A percentile compares a stretch with the other conserved stretches of the same genome.
These are phyloP conservation scores for Lapara coniferarum DNA, from an alignment of 2,888 invertebrate genomes.

Conservation along the genomic window DNA sequence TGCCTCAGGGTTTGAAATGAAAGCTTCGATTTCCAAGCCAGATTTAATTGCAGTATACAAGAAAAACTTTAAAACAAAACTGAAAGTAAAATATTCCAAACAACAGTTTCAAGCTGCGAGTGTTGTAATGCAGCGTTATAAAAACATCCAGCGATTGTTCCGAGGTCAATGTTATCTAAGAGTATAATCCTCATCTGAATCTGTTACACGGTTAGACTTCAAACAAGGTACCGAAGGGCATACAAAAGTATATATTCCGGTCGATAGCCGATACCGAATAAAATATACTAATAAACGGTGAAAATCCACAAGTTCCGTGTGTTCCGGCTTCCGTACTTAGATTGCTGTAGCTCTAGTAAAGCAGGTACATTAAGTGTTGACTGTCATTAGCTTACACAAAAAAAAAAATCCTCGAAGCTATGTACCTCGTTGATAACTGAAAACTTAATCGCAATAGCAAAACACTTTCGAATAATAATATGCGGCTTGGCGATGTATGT, in stretches of 20 bases:
- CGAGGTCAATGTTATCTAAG: slow-evolving; percentile 1
- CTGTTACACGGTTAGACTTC: not conserved
- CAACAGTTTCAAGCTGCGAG: not conserved
- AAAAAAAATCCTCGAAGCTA: not conserved
- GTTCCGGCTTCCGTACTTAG: too few relatives aligned
- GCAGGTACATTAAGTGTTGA: too few relatives aligned
- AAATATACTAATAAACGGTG: too few relatives aligned
- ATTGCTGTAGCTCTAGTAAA: too few relatives aligned
- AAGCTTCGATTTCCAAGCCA: too few relatives aligned
- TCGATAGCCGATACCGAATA: too few relatives aligned
- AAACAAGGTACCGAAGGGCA: not conserved
- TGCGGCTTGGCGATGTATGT: not conserved
- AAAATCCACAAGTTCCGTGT: too few relatives aligned
- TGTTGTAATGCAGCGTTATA: not conserved
- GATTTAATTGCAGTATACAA: too few relatives aligned
- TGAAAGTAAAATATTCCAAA: not conserved
- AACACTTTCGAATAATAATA: not conserved
- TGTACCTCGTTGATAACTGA: not conserved
- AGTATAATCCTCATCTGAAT: not conserved
- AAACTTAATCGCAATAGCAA: not conserved
- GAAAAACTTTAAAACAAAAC: not conserved
- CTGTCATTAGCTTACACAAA: too few relatives aligned
- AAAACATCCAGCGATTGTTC: not conserved
- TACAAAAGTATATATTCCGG: not conserved
- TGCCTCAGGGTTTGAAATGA: too few relatives aligned